Conservation (phyloP, 2,888 invertebrate genomes). For the Dolomedes plantarius region DNA sequence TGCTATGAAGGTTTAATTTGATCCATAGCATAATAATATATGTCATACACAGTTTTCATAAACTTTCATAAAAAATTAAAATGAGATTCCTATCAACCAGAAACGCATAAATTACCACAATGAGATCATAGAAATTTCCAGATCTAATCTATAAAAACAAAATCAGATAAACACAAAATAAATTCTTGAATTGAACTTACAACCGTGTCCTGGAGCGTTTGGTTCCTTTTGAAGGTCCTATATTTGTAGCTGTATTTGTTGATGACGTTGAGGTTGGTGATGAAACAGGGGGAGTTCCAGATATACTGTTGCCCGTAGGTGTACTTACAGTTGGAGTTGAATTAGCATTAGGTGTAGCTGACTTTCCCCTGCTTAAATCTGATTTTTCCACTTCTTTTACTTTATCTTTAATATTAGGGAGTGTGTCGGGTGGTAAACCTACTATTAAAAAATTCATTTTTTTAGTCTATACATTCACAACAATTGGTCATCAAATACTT, state of each 20-base stretch:
- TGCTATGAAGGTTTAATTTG: too few species aligned
- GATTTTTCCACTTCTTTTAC: slow-evolving; percentile 82
- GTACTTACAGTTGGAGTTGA: slow-evolving; percentile 65
- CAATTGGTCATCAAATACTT: neutral
- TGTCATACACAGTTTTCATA: too few species aligned
- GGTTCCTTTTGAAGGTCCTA: slow-evolving; percentile 78
- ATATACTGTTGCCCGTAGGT: slow-evolving; percentile 73
- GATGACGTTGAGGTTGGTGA: slow-evolving; percentile 79
- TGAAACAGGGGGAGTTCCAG: slow-evolving; percentile 79
- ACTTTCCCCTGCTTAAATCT: slow-evolving; percentile 61
- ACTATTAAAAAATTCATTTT: slow-evolving; percentile 76
- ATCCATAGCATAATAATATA: too few species aligned
- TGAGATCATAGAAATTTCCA: too few species aligned
- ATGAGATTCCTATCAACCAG: too few species aligned
- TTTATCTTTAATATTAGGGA: slow-evolving; percentile 80
- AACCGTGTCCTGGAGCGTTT: slow-evolving; percentile 84
- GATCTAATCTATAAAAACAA: too few species aligned
- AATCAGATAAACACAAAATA: too few species aligned
- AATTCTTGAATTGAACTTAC: too few species aligned
- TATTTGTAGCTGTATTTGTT: slow-evolving; percentile 79
- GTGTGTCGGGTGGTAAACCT: slow-evolving; percentile 53
- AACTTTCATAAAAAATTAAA: too few species aligned
- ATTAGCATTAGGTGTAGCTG: slow-evolving; percentile 65
- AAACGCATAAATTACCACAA: too few species aligned
- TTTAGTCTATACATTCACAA: neutral